Evolutionary conservation across 2,113 vertebrate genomes (phyloP), one percentile per base, ranked within the genome.

Genomic region (Hypanus sabinus): DNA sequence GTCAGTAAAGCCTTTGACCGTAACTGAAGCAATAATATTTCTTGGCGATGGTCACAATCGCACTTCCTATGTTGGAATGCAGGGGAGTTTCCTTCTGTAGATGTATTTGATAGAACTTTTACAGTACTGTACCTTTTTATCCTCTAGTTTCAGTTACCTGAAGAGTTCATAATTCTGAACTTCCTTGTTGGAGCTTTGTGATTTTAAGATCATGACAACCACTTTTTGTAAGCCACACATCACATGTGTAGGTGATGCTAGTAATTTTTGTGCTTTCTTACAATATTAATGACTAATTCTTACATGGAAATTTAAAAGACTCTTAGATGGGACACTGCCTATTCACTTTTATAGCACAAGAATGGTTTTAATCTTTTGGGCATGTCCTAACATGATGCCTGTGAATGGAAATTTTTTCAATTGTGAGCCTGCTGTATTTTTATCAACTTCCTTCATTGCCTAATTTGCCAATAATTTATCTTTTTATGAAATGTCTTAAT

Each of bases 401-500:
- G 10, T 36, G 68, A 93, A 93, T 68, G 73, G 33, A 75, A 71
- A 38, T 73, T 93, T 75, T 92, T 73, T 18, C 68, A 75, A 30
- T 93, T 93, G 91, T 93, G 91, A 93, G 70, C 91, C 91, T 93
- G 91, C 70, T 93, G 91, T 93, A 93, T 93, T 93, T 93, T 93
- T 93, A 93, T 93, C 70, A 71, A 55, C 36, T 73, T 73, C 22
- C 91, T 93, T 62, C 88, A 92, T 92, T 93, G 85, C 85, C 91
- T 93, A 93, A 93, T 93, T 94, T 94, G 90, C 87, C 85, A 81
- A 80, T 85, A 94, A 77, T 33, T 71, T 65, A 80, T 71, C 94
- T 90, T 93, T 75, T 81, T 94, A 94, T 87, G 93, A 79, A 20
- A 90, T 60, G 90, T 94, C 94, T 94, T 90, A 94, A 94, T 92